Base-by-base conservation (phyloP, 2,113 vertebrate species). In the Etia nguti region DNA sequence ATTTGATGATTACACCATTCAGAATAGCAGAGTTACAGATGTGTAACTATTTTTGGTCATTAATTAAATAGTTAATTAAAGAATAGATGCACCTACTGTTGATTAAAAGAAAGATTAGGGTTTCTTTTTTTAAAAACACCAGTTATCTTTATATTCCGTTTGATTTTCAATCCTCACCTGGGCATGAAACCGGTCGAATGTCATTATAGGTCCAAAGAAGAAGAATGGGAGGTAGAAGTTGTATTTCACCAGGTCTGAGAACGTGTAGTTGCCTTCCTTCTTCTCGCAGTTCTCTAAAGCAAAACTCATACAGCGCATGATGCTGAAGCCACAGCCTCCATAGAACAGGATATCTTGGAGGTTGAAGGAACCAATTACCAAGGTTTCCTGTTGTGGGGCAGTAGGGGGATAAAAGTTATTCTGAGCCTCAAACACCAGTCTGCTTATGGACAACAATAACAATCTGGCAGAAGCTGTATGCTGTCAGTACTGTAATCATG, bases 161-260 rank as follows among this genome's bases (percentile, higher is more conserved):
- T 10, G 50, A 16, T 29, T 7, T 31, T 31, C 6, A 68, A 26
- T 55, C 56, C 93, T 96, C 89, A 98, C 99, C 98, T 99, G 98
- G 16, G 88, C 93, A 0, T 98, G 96, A 94, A 97, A 99, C 92
- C 82, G 96, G 92, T 99, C 99, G 41, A 99, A 99, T 0, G 98
- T 99, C 98, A 99, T 99, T 92, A 99, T 93, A 6, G 99, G 99
- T 81, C 99, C 98, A 0, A 99, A 99, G 96, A 98, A 99, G 96
- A 99, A 99, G 96, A 99, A 99, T 0, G 98, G 98, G 96, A 99
- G 97, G 97, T 99, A 99, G 97, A 99, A 99, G 93, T 99, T 99
- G 96, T 99, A 99, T 90, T 97, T 98, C 95, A 99, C 95, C 93
- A 99, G 97, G 92, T 99, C 97, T 0, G 95, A 91, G 57, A 99